Percentiles rank a stretch among this genome's conserved stretches.
Conservation (phyloP, 2,113 vertebrate species). For the Mirounga angustirostris region DNA sequence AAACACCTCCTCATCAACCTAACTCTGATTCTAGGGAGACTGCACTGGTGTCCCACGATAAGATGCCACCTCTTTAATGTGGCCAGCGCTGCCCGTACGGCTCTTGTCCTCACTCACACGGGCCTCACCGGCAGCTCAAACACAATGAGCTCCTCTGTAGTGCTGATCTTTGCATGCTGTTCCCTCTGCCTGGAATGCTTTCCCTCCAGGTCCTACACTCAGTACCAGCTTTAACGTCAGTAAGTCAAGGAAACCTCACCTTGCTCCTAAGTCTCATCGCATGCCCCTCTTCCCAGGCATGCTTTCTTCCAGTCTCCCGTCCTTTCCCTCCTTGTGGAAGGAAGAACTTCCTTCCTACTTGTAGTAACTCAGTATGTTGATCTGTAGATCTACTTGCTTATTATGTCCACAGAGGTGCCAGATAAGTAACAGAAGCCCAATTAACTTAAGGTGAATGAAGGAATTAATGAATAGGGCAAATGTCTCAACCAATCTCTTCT, state of each 20-base stretch:
- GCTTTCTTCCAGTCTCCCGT: neutral
- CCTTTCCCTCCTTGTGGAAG: rapidly evolving
- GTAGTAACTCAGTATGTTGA: neutral
- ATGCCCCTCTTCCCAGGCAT: neutral
- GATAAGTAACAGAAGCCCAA: neutral
- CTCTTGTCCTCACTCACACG: neutral
- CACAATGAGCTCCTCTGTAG: neutral
- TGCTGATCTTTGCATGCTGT: neutral
- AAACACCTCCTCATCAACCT: neutral
- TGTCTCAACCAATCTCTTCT: neutral
- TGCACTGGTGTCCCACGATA: neutral
- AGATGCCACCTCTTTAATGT: neutral
- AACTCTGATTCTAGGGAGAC: rapidly evolving
- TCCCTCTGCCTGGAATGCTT: neutral
- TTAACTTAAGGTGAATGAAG: neutral
- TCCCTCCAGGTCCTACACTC: neutral
- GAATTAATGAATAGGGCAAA: neutral
- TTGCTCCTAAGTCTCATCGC: neutral
- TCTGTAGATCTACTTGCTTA: neutral
- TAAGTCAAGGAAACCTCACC: neutral
- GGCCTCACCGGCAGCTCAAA: neutral
- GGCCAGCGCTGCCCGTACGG: too few relatives aligned
- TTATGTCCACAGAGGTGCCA: too few relatives aligned
- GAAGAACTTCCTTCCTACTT: neutral
- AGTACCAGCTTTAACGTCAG: neutral